These are phyloP conservation scores for Vanessa tameamea DNA, from an alignment of 1,140 invertebrate species.

Conservation along the genomic window DNA sequence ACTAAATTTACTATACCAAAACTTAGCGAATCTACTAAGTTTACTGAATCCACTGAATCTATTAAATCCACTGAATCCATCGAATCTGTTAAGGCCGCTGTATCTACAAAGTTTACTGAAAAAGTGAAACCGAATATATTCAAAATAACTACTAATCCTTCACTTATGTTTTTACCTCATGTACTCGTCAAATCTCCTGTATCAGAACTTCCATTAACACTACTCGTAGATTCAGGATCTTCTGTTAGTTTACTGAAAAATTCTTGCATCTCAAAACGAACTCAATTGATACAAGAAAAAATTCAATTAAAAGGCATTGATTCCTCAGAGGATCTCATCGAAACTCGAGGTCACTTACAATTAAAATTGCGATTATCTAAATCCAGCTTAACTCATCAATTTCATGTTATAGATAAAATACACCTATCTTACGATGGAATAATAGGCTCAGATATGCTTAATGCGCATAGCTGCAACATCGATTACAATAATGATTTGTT, in stretches of 20 bases:
- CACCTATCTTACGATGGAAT: conserved; percentile 40
- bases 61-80: no score
- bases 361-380: conserved; percentile 35
- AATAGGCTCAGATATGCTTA: conserved; percentile 39
- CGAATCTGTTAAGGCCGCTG: no score
- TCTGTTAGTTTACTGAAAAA: conserved; percentile 35
- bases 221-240: conserved; percentile 46
- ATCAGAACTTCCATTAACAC: conserved; percentile 35
- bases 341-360: conserved; percentile 37
- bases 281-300: conserved; percentile 23
- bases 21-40: no score
- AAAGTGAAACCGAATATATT: conserved; percentile 15
- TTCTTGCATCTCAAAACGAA: conserved; percentile 25
- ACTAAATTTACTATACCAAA: no score
- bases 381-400: conserved; percentile 27
- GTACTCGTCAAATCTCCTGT: conserved; percentile 25
- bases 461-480: conserved; percentile 24
- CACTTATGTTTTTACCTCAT: conserved; percentile 37
- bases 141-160: conserved; percentile 36
- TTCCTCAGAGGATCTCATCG: conserved; percentile 18
- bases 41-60: no score
- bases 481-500: conserved; percentile 26
- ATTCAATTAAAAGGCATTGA: conserved; percentile 48
- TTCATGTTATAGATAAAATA: conserved; percentile 40
- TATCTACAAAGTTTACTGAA: no score